Percentiles rank a stretch among this genome's conserved stretches.
Evolutionary conservation across 2,797 vertebrate species (phyloP).

Genomic region (Typhlichthys eigenmanni): DNA sequence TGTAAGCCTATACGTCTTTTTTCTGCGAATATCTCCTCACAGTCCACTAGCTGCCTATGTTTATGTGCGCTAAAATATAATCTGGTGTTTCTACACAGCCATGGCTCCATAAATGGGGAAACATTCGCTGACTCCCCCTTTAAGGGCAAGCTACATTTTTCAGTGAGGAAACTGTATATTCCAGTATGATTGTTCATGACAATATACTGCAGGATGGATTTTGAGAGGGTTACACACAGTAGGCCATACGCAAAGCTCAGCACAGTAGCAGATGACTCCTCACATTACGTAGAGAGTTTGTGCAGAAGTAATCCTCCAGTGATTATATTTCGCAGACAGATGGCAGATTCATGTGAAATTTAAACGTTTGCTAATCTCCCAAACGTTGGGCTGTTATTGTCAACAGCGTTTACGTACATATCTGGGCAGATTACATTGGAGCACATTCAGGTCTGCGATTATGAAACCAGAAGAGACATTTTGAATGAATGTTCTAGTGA

Average conservation of each 20-base stretch:
- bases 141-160: too few species aligned
- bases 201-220: conserved; percentile 10
- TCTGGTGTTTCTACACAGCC: too few species aligned
- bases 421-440: conserved; percentile 35
- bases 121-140: too few species aligned
- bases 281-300: conserved; percentile 31
- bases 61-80: too few species aligned
- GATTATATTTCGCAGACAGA: conserved; percentile 71
- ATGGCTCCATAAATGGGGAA: too few species aligned
- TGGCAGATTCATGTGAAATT: conserved; percentile 56
- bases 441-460: conserved; percentile 19
- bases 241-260: conserved; percentile 9
- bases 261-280: conserved; percentile 24
- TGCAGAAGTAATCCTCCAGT: conserved; percentile 56
- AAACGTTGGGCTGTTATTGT: conserved; percentile 38
- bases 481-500: conserved; percentile 3
- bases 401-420: conserved; percentile 38
- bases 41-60: too few species aligned
- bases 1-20: too few species aligned
- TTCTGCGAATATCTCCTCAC: too few species aligned
- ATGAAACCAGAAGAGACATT: conserved; percentile 9
- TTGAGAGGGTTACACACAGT: neutral
- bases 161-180: too few species aligned
- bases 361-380: conserved; percentile 49
- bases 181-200: neutral